Base-by-base conservation (phyloP, 2,797 vertebrate genomes). In the Poecile montanus region DNA sequence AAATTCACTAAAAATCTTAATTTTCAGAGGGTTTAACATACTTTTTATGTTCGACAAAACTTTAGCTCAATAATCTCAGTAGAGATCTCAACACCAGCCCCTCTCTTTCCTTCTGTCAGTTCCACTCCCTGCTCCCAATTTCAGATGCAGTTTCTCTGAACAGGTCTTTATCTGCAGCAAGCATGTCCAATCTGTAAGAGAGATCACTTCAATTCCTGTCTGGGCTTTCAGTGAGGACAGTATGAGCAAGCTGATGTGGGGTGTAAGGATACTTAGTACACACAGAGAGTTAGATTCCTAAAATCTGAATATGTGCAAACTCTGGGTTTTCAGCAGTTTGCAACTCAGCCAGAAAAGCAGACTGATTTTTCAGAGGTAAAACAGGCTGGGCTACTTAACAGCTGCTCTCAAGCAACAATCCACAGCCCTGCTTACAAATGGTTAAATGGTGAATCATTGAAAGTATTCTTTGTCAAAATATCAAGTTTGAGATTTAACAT, bases 181-280 rank as follows among this genome's bases (percentile, higher is more conserved):
- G 9, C 19, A 15, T 8, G 16, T 30, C 68, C n/a, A 53, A 0
- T 56, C 67, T 63, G 26, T 56, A 32, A 66, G 73, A 34, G 56
- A 36, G 5, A 67, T 40, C 38, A 34, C 29, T 72, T 48, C 10
- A 58, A 0, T 18, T 81, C 16, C 25, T 83, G 40, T 8, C 10
- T 44, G 45, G 57, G 20, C 38, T 72, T 75, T 53, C n/a, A n/a
- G 34, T 19, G 50, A 72, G 30, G 25, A 26, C 25, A 29, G 16
- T 7, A 20, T 0, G 2, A 14, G 8, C 27, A 54, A 44, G 38
- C 27, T 47, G 44, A 25, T 1, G 4, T 0, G 4, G 25, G 3
- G 3, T 58, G 8, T n/a, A 61, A 45, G 23, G 63, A 21, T 58
- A 17, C 11, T 26, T 62, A 38, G 21, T 16, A 29, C 40, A 58